Evolutionary conservation across 2,113 vertebrate genomes (phyloP), one percentile per base, ranked within the genome.

Genomic region (Morone saxatilis): DNA sequence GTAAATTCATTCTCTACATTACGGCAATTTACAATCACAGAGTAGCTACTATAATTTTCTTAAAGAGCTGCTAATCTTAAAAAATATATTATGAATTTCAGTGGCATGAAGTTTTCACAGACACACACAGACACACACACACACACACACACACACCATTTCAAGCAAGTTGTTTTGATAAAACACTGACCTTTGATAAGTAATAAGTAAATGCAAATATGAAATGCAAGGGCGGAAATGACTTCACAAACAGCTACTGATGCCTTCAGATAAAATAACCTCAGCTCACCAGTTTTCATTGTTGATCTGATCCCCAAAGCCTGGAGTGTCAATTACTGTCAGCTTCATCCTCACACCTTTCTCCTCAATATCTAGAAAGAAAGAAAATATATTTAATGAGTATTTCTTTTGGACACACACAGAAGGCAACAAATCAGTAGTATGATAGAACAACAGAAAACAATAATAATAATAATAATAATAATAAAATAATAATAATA

Each of bases 251-350:
- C 11, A 56, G 31, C 41, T 31, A 16, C 7, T 20, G 22, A 36
- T 5, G 59, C 16, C 22, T 36, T 41, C 20, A 56, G 53, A 61
- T n/a, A 9, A 60, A 7, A 36, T 20, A 54, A 60, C 12, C 7
- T 5, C 43, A 1, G 41, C 95, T 97, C 87, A 99, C 98, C 98
- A 99, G 94, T 99, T 98, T 94, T 99, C 97, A 0, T 99, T 99
- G 95, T 99, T 99, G 95, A 99, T 99, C 91, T 99, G 98, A 93
- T 99, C 98, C 82, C 98, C 98, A 54, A 99, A 99, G 41, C 98
- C 98, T 0, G 98, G 98, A 1, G 98, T 99, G 93, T 99, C 98
- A 0, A 99, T 99, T 63, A 99, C 97, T 0, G 98, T 98, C 88
- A 99, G 95, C 91, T 99, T 99, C 98, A 99, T 99, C 78, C 97